Conservation (phyloP, 1,140 invertebrate genomes). For the Phymorhynchus buccinoides region DNA sequence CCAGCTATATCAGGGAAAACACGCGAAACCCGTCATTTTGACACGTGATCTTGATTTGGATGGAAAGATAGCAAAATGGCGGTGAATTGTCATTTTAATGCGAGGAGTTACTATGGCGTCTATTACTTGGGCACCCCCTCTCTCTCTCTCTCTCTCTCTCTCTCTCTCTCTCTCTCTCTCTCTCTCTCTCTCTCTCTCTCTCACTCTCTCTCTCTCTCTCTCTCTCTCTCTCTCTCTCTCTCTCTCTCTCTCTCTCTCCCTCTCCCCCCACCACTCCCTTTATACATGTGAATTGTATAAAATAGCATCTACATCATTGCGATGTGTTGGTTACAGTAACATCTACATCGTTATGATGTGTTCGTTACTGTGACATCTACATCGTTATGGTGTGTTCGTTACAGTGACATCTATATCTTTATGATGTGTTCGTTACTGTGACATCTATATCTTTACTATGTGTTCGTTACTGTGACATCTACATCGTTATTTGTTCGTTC, state of each 20-base stretch:
- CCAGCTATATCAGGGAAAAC: too few species aligned
- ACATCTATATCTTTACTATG: too few species aligned
- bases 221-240: not conserved
- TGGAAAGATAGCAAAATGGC: too few species aligned
- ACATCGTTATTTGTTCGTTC: too few species aligned
- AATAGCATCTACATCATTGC: too few species aligned
- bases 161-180: not conserved
- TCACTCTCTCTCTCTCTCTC: not conserved
- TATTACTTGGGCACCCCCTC: not conserved
- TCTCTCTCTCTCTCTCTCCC: not conserved
- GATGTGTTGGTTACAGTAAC: too few species aligned
- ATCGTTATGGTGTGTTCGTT: not conserved
- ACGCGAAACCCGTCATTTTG: too few species aligned
- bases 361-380: not conserved
- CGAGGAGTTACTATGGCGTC: not conserved
- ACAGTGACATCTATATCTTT: not conserved
- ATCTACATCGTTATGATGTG: too few species aligned
- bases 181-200: not conserved
- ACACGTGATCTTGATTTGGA: too few species aligned
- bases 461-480: too few species aligned
- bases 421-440: not conserved
- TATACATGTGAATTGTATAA: not conserved
- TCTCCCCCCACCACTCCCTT: not conserved
- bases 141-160: not conserved
- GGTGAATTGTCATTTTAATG: too few species aligned